These are phyloP conservation scores for Coregonus sp. DNA, from an alignment of 2,797 vertebrate species.

Conservation along the genomic window DNA sequence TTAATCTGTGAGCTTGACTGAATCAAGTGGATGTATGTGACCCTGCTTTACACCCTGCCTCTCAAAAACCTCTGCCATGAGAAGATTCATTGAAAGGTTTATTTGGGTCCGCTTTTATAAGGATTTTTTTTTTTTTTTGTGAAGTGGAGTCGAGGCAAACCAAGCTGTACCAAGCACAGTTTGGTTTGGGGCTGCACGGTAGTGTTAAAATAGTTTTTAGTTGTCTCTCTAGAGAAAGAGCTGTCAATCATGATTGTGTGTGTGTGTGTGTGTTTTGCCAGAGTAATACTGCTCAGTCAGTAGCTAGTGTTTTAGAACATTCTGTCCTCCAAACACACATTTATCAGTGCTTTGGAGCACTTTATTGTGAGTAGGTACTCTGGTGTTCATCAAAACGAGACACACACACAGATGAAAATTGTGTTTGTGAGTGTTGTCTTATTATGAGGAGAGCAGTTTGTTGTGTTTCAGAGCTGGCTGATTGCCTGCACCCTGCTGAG, in stretches of 20 bases:
- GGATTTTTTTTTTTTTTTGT: not conserved
- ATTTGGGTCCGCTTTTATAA: not conserved
- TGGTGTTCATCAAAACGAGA: too few species aligned
- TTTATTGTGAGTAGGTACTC: not conserved
- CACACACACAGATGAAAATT: too few species aligned
- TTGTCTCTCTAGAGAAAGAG: not conserved
- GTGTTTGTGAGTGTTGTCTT: too few species aligned
- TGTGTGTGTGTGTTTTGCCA: not conserved
- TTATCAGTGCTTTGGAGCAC: conserved; percentile 2
- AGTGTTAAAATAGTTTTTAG: not conserved
- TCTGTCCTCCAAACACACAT: not conserved
- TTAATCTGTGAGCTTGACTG: not conserved
- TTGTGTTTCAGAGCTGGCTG: conserved; percentile 34
- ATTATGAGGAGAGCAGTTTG: not conserved
- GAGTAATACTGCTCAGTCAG: not conserved
- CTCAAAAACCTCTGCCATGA: not conserved
- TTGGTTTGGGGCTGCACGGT: too few species aligned
- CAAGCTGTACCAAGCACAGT: too few species aligned
- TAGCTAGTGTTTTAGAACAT: conserved; percentile 1
- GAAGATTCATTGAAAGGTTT: not conserved
- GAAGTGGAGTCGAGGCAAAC: not conserved
- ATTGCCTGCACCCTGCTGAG: conserved; percentile 29
- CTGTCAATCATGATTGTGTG: not conserved
- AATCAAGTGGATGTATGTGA: not conserved
- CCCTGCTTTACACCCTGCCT: not conserved